These are phyloP conservation scores for Lapara coniferarum DNA, from an alignment of 2,888 invertebrate species.

Conservation along the genomic window DNA sequence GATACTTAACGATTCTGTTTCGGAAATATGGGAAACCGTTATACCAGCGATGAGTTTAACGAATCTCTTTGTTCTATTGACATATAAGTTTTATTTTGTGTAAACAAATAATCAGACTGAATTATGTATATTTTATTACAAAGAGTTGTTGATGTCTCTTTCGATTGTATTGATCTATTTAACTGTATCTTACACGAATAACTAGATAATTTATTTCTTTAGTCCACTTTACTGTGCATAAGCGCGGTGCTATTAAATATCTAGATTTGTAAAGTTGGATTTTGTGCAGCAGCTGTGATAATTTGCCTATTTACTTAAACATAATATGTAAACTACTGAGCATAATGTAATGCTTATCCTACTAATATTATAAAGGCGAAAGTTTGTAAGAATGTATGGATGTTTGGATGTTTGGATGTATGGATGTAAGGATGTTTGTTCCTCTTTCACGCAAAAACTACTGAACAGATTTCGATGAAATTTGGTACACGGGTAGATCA, in stretches of 20 bases:
- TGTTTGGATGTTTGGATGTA: no score
- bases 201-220: background rate
- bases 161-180: background rate
- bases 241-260: no score
- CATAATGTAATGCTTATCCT: no score
- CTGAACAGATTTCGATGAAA: no score
- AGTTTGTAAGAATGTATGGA: no score
- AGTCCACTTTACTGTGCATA: background rate
- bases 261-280: no score
- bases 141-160: background rate
- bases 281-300: background rate
- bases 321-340: no score
- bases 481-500: no score
- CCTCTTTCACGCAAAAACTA: no score
- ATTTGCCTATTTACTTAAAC: no score
- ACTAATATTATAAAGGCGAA: no score
- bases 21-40: conserved; percentile 57
- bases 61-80: conserved; percentile 7
- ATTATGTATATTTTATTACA: background rate
- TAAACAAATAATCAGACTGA: background rate
- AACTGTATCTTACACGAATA: conserved; percentile 1
- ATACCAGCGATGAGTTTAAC: conserved; percentile 33
- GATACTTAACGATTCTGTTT: conserved; percentile 43
- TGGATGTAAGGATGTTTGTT: no score
- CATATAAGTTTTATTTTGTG: background rate